phyloP scores from a whole-genome alignment of 2,888 invertebrate species.

The Thelaira solivaga region DNA sequence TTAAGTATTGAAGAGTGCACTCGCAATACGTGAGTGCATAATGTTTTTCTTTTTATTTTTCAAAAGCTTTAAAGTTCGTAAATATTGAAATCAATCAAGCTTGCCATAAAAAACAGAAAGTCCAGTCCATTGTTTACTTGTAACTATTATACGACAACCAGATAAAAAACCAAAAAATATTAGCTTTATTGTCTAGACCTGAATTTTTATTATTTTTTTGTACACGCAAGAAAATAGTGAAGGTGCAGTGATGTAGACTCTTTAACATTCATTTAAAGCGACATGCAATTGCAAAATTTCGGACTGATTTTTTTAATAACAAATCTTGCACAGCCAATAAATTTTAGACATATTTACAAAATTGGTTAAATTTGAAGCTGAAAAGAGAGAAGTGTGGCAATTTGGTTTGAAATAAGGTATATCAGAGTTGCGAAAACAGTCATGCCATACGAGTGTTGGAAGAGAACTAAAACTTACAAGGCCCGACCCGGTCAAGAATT shows the following conservation, averaged over 20 bases:
- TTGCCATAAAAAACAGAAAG: slow-evolving; percentile 1
- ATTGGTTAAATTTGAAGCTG: no score
- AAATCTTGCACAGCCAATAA: no score
- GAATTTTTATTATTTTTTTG: neutral
- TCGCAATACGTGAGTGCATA: neutral
- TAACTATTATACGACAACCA: neutral
- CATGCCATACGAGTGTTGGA: no score
- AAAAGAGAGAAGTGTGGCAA: no score
- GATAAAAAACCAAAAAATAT: slow-evolving; percentile 10
- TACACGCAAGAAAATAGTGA: neutral
- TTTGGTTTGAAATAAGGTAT: no score
- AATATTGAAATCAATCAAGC: slow-evolving; percentile 43
- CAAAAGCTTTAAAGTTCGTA: slow-evolving; percentile 2
- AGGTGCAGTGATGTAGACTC: neutral
- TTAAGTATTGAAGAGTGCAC: neutral
- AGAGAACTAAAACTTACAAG: no score
- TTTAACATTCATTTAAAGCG: no score
- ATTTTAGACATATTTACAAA: no score
- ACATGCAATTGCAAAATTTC: no score
- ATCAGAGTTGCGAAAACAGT: no score
- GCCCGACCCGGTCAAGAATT: no score
- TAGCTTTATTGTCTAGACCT: neutral
- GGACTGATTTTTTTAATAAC: no score
- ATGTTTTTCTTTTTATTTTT: neutral
- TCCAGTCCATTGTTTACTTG: slow-evolving; percentile 8